Conservation (phyloP, 23 tunicate genomes). For the Ciona savignyi region DNA sequence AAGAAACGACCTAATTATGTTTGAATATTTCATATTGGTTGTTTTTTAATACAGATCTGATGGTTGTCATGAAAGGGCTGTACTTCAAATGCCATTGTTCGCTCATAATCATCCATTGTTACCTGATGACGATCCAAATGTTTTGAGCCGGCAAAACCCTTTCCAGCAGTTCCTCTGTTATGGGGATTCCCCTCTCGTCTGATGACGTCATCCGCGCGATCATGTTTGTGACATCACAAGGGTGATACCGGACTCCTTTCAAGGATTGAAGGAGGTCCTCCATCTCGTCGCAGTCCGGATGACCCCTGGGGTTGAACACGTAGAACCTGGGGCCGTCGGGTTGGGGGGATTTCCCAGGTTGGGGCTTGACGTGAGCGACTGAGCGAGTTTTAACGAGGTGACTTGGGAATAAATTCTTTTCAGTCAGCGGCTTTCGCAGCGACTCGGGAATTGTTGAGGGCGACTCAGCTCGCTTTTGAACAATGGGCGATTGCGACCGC, state of each 20-base stretch:
- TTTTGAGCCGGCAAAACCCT: slow-evolving; percentile 18
- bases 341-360: neutral
- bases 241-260: slow-evolving; percentile 17
- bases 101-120: too few relatives aligned
- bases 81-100: too few relatives aligned
- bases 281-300: slow-evolving; percentile 46
- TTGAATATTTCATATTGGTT: too few relatives aligned
- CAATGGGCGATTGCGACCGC: too few relatives aligned
- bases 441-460: neutral
- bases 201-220: neutral
- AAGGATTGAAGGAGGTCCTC: slow-evolving; percentile 1
- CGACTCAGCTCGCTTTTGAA: neutral
- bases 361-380: slow-evolving; percentile 34
- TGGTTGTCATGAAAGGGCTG: too few relatives aligned
- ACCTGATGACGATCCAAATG: slow-evolving; percentile 76
- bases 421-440: neutral
- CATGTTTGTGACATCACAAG: neutral
- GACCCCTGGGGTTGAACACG: slow-evolving; percentile 51
- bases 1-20: too few relatives aligned
- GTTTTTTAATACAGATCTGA: too few relatives aligned
- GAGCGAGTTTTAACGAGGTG: slow-evolving; percentile 4
- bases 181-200: slow-evolving; percentile 5
- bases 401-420: neutral
- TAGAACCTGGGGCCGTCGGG: slow-evolving; percentile 15
- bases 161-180: slow-evolving; percentile 30